Evolutionary conservation across 2,113 vertebrate genomes (phyloP), one percentile per base, ranked within the genome.

Genomic region (Pipra filicauda): DNA sequence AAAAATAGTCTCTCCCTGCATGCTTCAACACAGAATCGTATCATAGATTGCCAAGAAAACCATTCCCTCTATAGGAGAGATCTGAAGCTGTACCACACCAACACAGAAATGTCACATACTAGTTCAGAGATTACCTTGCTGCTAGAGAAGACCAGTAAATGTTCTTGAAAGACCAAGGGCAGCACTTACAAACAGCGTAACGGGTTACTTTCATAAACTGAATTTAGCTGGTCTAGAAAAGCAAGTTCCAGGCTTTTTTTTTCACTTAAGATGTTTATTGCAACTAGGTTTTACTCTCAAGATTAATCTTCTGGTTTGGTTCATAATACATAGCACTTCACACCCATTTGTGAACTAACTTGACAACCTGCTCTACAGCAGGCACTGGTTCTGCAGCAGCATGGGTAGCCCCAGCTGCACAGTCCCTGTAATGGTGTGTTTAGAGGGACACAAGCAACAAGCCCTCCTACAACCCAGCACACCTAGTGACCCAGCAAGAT

Each of bases 41-140:
- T 59, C 86, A 70, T 82, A 92, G 69, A 96, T 26, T 89, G 96
- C 97, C 96, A 97, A 96, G 88, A 96, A 97, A 97, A 92, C 81
- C 43, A 94, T 88, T 62, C 81, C 82, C 59, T 88, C 94, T 75
- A 6, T 33, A 51, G 78, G 51, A 89, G 87, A 91, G 72, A 94
- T 75, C 12, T n/a, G 76, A 59, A 65, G 57, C 48, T 76, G 21
- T n/a, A 78, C 69, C 48, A 85, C 33, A 52, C 46, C 76, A 51
- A 84, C 77, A 85, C 15, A 24, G 30, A 96, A 94, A 37, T 55
- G 59, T 46, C 66, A 74, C 66, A 86, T 91, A 28, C 46, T 8
- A 74, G 22, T 44, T 76, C 24, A 8, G 18, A 67, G 70, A 88
- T 78, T 23, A 76, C 66, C 15, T 55, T 69, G 57, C 44, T 89